These are phyloP conservation scores for Okapia johnstoni DNA, from an alignment of 2,113 vertebrate genomes.

Conservation along the genomic window DNA sequence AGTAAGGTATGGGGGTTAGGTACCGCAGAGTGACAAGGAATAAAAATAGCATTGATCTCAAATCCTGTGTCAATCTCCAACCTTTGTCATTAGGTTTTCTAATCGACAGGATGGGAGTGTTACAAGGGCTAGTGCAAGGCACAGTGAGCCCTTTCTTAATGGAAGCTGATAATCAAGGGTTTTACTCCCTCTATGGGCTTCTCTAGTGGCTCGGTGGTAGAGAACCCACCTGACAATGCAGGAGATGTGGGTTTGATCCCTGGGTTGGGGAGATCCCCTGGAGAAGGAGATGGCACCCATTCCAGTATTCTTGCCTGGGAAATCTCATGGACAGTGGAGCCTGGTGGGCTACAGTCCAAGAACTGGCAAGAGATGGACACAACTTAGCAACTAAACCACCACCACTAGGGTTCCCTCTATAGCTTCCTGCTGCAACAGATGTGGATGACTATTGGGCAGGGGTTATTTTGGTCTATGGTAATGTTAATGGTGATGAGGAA, in stretches of 20 bases:
- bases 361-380: fast-evolving
- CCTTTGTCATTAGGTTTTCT: not conserved
- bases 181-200: not conserved
- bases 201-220: not conserved
- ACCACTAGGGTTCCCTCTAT: not conserved
- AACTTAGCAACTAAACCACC: not conserved
- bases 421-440: not conserved
- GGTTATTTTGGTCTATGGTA: too few species aligned
- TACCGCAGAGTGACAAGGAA: not conserved
- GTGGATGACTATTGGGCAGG: too few species aligned
- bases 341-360: not conserved
- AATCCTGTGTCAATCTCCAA: not conserved
- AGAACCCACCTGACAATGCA: not conserved
- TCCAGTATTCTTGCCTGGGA: not conserved
- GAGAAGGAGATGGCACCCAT: not conserved
- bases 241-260: not conserved
- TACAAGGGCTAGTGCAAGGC: not conserved
- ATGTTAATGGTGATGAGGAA: not conserved
- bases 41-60: not conserved
- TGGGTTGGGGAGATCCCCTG: not conserved
- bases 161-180: not conserved
- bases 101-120: not conserved
- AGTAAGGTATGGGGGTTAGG: not conserved
- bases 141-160: not conserved
- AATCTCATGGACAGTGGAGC: not conserved